These are phyloP conservation scores for Sebastes fasciatus DNA, from an alignment of 2,113 vertebrate species.

Conservation along the genomic window DNA sequence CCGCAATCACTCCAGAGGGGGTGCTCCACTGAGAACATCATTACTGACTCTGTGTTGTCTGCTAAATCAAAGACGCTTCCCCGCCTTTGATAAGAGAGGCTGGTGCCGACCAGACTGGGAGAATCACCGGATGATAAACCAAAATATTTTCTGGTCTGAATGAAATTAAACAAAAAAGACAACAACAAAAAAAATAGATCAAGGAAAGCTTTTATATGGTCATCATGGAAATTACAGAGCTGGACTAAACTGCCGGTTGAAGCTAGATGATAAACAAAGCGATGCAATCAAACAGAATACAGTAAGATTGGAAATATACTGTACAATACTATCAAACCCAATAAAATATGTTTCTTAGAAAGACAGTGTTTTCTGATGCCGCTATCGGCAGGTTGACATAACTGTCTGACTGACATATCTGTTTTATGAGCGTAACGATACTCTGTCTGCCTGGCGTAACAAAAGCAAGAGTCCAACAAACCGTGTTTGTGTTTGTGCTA, in stretches of 20 bases:
- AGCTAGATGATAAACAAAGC: background rate
- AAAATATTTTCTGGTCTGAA: slow-evolving; percentile 18
- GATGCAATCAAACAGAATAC: slow-evolving; percentile 59
- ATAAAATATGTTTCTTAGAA: slow-evolving; percentile 27
- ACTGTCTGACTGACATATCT: too few relatives aligned
- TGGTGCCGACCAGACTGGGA: slow-evolving; percentile 33
- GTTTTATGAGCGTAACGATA: too few relatives aligned
- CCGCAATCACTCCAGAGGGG: slow-evolving; percentile 67
- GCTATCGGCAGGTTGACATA: too few relatives aligned
- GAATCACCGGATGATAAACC: slow-evolving; percentile 13
- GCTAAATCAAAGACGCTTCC: slow-evolving; percentile 69
- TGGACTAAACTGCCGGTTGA: background rate
- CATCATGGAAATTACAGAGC: background rate
- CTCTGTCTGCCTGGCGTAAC: too few relatives aligned
- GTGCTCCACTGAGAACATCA: slow-evolving; percentile 64
- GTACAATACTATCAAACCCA: slow-evolving; percentile 40
- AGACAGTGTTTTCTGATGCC: background rate
- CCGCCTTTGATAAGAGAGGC: slow-evolving; percentile 59
- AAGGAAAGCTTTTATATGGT: background rate
- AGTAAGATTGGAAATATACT: background rate
- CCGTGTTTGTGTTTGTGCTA: too few relatives aligned
- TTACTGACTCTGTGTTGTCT: slow-evolving; percentile 65
- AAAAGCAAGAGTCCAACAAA: too few relatives aligned
- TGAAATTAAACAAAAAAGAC: slow-evolving; percentile 6
- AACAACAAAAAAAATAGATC: slow-evolving; percentile 14